Evolutionary conservation across 2,888 invertebrate genomes (phyloP).

Genomic region (Limulus polyphemus): DNA sequence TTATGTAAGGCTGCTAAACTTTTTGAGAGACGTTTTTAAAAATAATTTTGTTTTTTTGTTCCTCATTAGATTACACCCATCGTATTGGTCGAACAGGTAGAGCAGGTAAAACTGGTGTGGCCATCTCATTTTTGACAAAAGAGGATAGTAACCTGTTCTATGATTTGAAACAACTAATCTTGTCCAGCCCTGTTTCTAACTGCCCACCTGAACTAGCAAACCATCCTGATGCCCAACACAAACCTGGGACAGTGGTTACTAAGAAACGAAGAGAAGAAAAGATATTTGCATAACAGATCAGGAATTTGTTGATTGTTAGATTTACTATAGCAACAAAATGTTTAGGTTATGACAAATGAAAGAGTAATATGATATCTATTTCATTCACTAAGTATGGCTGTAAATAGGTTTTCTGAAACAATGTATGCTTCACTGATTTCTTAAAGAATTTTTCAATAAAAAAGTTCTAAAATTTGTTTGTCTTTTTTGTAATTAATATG

Average conservation of each 20-base stretch:
- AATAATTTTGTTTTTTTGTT: slow-evolving; percentile 20
- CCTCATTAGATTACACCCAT: slow-evolving; percentile 71
- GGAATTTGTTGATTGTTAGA: neutral
- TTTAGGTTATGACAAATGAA: no score
- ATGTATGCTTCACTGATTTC: no score
- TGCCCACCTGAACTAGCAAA: slow-evolving; percentile 95
- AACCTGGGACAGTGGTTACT: slow-evolving; percentile 78
- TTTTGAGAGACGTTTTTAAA: neutral
- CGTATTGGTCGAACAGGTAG: slow-evolving; percentile 98
- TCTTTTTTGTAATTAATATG: no score
- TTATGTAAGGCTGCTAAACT: no score
- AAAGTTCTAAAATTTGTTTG: no score
- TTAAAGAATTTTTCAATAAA: no score
- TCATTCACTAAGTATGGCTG: no score
- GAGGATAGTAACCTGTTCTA: slow-evolving; percentile 92
- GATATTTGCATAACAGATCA: slow-evolving; percentile 63
- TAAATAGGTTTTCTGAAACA: no score
- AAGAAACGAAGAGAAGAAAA: slow-evolving; percentile 89
- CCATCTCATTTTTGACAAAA: slow-evolving; percentile 92
- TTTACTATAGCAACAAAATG: no score
- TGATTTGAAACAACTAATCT: slow-evolving; percentile 83
- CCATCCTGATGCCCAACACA: slow-evolving; percentile 96
- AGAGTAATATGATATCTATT: no score
- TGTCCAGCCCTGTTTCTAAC: slow-evolving; percentile 77
- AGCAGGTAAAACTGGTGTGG: slow-evolving; percentile 93